Base-by-base conservation (phyloP, 2,113 vertebrate species). In the Tyto alba region DNA sequence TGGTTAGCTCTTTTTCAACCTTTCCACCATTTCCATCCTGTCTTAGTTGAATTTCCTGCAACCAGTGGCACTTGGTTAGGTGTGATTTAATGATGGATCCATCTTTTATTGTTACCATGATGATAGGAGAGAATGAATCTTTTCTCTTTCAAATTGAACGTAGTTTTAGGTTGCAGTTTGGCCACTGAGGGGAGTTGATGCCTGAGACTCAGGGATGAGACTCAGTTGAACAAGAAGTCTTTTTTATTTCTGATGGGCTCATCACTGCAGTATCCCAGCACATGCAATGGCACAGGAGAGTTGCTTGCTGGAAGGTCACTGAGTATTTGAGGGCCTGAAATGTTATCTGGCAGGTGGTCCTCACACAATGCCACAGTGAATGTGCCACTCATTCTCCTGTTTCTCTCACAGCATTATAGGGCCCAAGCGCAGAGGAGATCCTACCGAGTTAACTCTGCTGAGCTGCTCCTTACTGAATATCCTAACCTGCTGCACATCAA, bases 261-360 rank as follows among this genome's bases (percentile, higher is more conserved):
- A 10, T 57, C 59, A 13, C 32, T 63, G 41, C 1, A 1, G 6
- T 71, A 75, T 79, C 62, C 92, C 66, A 67, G 50, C 17, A n/a
- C 0, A 1, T 29, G 27, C 16, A 41, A 8, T 20, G 38, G 6
- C 68, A 26, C 0, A 27, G 17, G 30, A 41, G 13, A n/a, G 30
- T 53, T 76, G 12, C 22, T n/a, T 87, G 3, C 29, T 69, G 77
- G 38, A 72, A 83, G 16, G 11, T 11, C 32, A 9, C 8, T 47
- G 45, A 47, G 3, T 55, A 32, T 75, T 71, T 82, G 16, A 43
- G 32, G 47, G 18, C 4, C 27, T 59, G 1, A 80, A 76, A 52
- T 68, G 14, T 30, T n/a, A 15, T 9, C 16, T 29, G 25, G 5
- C 55, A 79, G 34, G 13, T 16, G 3, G 12, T 69, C 25, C 57